phyloP scores from a whole-genome alignment of 1,140 invertebrate genomes.

The Tetramorium simillimum region DNA sequence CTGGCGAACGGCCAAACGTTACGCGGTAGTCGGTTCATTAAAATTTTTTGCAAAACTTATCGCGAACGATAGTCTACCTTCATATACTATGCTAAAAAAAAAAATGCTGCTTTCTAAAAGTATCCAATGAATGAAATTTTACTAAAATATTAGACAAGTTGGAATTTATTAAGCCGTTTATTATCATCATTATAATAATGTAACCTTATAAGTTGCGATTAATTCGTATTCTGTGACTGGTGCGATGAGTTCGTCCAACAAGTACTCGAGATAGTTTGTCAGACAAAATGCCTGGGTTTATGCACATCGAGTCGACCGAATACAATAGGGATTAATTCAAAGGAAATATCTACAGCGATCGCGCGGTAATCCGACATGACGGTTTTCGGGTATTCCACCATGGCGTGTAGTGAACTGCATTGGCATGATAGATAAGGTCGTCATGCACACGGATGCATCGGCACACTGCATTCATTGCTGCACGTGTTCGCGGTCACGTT shows the following conservation, averaged over 20 bases:
- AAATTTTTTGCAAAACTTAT: slow-evolving; percentile 32
- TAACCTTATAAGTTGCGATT: no score
- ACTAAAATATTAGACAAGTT: no score
- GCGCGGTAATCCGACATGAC: slow-evolving; percentile 44
- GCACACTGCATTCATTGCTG: background rate
- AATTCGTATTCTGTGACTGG: background rate
- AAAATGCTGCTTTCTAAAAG: background rate
- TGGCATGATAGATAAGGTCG: slow-evolving; percentile 28
- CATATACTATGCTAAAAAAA: background rate
- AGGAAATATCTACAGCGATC: slow-evolving; percentile 53
- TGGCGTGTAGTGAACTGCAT: slow-evolving; percentile 34
- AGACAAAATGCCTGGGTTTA: background rate
- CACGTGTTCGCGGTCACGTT: background rate
- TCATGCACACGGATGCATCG: background rate
- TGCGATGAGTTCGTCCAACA: background rate
- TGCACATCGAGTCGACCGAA: background rate
- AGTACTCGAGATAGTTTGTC: slow-evolving; percentile 15
- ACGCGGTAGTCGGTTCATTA: background rate
- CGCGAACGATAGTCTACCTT: background rate
- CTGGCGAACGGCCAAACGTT: slow-evolving; percentile 14
- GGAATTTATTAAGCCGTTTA: no score
- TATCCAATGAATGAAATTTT: background rate
- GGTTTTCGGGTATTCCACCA: slow-evolving; percentile 45
- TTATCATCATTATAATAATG: background rate
- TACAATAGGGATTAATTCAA: slow-evolving; percentile 54